Percentiles rank a stretch among this genome's conserved stretches.
phyloP scores from a whole-genome alignment of 1,140 invertebrate species.

The Nylanderia fulva region DNA sequence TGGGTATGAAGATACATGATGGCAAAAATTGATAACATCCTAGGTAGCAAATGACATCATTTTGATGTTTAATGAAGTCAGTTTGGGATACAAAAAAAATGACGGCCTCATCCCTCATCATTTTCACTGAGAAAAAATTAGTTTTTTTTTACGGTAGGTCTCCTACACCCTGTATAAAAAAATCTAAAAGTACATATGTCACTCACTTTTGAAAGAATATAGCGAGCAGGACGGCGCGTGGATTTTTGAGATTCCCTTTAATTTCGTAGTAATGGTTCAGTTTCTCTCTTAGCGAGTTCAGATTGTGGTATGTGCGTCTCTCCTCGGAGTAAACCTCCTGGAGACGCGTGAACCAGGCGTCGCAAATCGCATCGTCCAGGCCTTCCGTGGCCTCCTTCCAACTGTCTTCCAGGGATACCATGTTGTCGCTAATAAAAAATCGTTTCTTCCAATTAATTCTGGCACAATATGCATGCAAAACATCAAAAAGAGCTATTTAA shows the following conservation, averaged over 20 bases:
- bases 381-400: conserved; percentile 83
- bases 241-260: conserved; percentile 83
- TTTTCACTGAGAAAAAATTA: too few species aligned
- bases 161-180: too few species aligned
- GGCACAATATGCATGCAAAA: not conserved
- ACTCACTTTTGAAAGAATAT: conserved; percentile 87
- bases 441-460: not conserved
- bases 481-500: not conserved
- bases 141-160: too few species aligned
- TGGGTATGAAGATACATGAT: too few species aligned
- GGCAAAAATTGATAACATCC: too few species aligned
- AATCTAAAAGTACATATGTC: too few species aligned
- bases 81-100: too few species aligned
- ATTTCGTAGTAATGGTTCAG: conserved; percentile 84
- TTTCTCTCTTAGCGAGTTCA: conserved; percentile 85
- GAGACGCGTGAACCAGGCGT: conserved; percentile 80
- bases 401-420: conserved; percentile 82
- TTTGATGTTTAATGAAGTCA: too few species aligned
- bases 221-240: conserved; percentile 85
- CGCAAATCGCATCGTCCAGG: conserved; percentile 76
- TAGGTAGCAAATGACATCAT: too few species aligned
- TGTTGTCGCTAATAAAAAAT: conserved; percentile 68
- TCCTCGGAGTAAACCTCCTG: conserved; percentile 83
- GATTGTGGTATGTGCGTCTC: conserved; percentile 85
- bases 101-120: too few species aligned